Percentiles rank a stretch among this genome's conserved stretches.
Conservation (phyloP, 2,113 vertebrate species). For the Kryptolebias marmoratus region DNA sequence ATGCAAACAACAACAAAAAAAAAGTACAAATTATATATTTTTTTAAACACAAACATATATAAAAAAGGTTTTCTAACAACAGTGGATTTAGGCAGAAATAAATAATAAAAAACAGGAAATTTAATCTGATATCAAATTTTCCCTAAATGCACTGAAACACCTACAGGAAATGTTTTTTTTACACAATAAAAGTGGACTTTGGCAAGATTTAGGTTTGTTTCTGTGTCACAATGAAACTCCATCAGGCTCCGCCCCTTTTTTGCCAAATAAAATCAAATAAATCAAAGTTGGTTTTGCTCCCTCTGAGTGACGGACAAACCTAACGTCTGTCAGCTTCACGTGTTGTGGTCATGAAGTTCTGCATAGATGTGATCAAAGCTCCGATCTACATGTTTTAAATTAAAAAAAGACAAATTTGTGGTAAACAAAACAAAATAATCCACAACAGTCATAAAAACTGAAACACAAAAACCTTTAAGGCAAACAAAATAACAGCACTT, state of each 20-base stretch:
- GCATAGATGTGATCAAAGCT: slow-evolving; percentile 1
- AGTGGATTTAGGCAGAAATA: too few species aligned
- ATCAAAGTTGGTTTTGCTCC: neutral
- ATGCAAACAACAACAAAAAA: neutral
- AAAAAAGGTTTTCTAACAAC: too few species aligned
- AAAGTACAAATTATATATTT: neutral
- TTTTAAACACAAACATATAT: neutral
- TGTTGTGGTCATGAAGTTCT: neutral
- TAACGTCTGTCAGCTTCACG: too few species aligned
- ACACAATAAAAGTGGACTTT: too few species aligned
- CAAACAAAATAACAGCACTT: slow-evolving; percentile 28
- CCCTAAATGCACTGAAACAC: too few species aligned
- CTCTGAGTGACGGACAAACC: neutral
- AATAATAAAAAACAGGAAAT: too few species aligned
- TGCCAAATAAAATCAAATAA: neutral
- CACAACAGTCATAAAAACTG: slow-evolving; percentile 21
- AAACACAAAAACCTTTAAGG: slow-evolving; percentile 49
- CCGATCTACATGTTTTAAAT: neutral
- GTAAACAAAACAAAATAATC: slow-evolving; percentile 28
- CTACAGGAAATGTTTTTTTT: too few species aligned
- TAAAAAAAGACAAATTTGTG: neutral
- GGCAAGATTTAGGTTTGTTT: too few species aligned
- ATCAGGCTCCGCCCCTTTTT: neutral
- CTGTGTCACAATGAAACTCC: too few species aligned
- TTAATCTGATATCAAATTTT: too few species aligned